Percentiles rank a stretch among this genome's conserved stretches.
These are phyloP conservation scores for Platichthys stellatus DNA, from an alignment of 2,113 vertebrate genomes.

Conservation along the genomic window DNA sequence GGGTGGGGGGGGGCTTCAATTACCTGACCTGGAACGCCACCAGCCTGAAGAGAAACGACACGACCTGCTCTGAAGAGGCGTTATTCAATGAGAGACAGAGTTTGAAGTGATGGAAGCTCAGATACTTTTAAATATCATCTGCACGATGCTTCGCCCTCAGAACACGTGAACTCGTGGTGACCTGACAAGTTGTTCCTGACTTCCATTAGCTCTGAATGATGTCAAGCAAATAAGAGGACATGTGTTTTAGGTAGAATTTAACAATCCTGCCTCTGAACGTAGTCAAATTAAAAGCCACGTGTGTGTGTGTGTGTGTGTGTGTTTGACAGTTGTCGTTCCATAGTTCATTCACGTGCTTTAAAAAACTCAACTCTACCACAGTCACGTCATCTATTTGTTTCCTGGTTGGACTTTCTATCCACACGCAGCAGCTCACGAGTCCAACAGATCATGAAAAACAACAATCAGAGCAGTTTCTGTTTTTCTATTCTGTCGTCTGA, in stretches of 20 bases:
- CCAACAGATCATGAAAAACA: background rate
- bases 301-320: too few relatives aligned
- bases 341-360: background rate
- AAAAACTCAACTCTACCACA: background rate
- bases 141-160: background rate
- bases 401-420: constrained; percentile 15
- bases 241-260: too few relatives aligned
- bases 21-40: constrained; percentile 59
- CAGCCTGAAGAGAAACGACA: constrained; percentile 44
- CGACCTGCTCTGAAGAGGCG: constrained; percentile 46
- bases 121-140: background rate
- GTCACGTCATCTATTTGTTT: background rate
- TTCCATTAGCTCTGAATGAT: too few relatives aligned
- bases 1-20: constrained; percentile 60
- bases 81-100: constrained; percentile 46
- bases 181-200: too few relatives aligned
- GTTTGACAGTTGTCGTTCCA: too few relatives aligned
- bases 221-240: too few relatives aligned
- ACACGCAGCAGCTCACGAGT: background rate
- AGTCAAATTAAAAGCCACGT: too few relatives aligned
- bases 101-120: constrained; percentile 19
- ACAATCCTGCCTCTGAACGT: too few relatives aligned
- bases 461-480: background rate
- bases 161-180: too few relatives aligned
- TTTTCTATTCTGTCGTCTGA: background rate